Base-by-base conservation (phyloP, 30 jellyfish, hydroid and myxozoan species). In the Chironex yamaguchii region DNA sequence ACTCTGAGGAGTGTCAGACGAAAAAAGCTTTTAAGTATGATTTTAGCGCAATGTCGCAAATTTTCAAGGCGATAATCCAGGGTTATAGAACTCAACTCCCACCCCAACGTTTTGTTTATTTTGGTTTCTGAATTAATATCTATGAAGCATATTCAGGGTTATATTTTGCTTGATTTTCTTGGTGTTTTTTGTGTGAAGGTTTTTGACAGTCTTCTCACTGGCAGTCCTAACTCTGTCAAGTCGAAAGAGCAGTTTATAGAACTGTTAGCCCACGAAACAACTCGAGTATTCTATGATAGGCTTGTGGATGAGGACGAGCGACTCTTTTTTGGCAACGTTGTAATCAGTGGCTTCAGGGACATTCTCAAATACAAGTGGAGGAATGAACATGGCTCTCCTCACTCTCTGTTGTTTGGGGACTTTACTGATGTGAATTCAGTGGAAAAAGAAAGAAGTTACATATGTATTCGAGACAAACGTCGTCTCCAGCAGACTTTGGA, bases 231-330 rank as follows among this genome's bases (percentile, higher is more conserved):
- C 3, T 65, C 89, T 22, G 84, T 71, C 71, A 83, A 84, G 36
- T 71, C 92, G 12, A 81, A 88, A 20, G 96, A 90, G 64, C 89
- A 90, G 68, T 90, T 91, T 87, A 49, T 90, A 34, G 96, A 90
- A 52, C 72, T 90, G 32, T 87, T 84, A 32, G 88, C 92, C 24
- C 94, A 86, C 35, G 98, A 92, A 62, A 58, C 79, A 4, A 79
- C 90, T 2, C 62, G 96, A 34, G 97, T 92, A 36, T 92, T 92
- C 66, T 67, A 74, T 42, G 96, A 92, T 52, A 96, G 98, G 24
- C 89, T 92, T 35, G 80, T 82, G 0, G 86, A 79, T 30, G 88
- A 75, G 23, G 58, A 69, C 17, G 97, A 90, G 54, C 96, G 96
- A 4, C 62, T 30, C 1, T 31, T 52, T 34, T 90, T 82, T 76